Conservation (phyloP, 2,888 invertebrate genomes). For the Andricus curvator region DNA sequence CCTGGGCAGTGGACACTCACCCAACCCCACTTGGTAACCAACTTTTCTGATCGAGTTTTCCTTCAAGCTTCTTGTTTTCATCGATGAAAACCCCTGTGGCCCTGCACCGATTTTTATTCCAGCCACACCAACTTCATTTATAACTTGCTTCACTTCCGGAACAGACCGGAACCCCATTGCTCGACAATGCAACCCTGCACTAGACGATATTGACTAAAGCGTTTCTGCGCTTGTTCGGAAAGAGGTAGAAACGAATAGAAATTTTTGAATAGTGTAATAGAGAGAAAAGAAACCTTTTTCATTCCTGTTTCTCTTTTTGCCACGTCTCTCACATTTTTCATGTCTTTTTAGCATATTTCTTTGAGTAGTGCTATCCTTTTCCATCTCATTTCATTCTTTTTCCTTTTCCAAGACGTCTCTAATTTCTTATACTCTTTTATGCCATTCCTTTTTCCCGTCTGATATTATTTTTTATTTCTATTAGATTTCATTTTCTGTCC, state of each 20-base stretch:
- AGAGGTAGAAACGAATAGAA: not conserved
- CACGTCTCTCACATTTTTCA: no score
- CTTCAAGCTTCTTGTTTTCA: conserved; percentile 33
- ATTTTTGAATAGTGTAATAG: not conserved
- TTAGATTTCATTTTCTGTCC: no score
- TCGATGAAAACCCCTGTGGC: conserved; percentile 37
- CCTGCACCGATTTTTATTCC: conserved; percentile 65
- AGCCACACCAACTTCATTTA: conserved; percentile 64
- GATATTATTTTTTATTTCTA: no score
- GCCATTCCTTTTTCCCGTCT: no score
- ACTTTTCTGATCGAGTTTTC: conserved; percentile 42
- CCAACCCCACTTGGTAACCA: conserved; percentile 20
- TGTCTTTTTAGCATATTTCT: no score
- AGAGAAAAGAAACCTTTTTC: no score
- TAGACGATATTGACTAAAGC: not conserved
- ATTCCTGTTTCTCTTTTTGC: no score
- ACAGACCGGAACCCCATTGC: conserved; percentile 18
- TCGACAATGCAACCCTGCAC: conserved; percentile 23
- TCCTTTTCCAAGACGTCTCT: no score
- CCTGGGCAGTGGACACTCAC: conserved; percentile 6
- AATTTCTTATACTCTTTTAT: no score
- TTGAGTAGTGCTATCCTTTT: no score
- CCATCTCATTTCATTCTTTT: no score
- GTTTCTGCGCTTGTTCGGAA: not conserved
- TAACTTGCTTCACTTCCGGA: conserved; percentile 60